Percentiles rank a stretch among this genome's conserved stretches.
These are phyloP conservation scores for Argynnis bischoffii DNA, from an alignment of 2,888 invertebrate genomes.

Conservation along the genomic window DNA sequence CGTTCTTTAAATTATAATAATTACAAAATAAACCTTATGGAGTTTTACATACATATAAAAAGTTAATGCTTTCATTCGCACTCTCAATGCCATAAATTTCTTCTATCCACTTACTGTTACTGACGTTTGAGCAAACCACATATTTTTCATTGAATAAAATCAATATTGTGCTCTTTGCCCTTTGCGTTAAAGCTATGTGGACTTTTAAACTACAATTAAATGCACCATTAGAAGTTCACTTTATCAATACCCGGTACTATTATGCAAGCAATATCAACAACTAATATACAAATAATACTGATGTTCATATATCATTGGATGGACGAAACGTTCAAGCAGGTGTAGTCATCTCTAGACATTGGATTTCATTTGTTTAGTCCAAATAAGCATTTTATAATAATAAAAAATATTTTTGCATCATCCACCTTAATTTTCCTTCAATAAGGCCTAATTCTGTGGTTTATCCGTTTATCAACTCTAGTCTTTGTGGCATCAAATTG, in stretches of 20 bases:
- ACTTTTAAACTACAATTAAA: conserved; percentile 78
- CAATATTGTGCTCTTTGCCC: conserved; percentile 67
- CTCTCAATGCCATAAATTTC: conserved; percentile 66
- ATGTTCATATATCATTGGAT: conserved; percentile 51
- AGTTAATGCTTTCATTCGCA: conserved; percentile 61
- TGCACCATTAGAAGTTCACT: conserved; percentile 73
- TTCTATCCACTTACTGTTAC: conserved; percentile 43
- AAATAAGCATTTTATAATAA: conserved; percentile 1
- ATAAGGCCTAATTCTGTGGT: not conserved
- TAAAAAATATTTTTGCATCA: conserved; percentile 3
- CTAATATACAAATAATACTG: conserved; percentile 62
- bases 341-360: conserved; percentile 36
- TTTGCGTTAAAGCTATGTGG: conserved; percentile 75
- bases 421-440: not conserved
- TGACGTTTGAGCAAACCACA: conserved; percentile 69
- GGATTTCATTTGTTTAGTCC: not conserved
- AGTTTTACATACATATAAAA: conserved; percentile 69
- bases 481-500: not conserved
- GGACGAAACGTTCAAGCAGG: conserved; percentile 46
- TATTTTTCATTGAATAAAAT: conserved; percentile 42
- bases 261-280: conserved; percentile 69
- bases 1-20: conserved; percentile 79
- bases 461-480: not conserved
- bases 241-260: conserved; percentile 54
- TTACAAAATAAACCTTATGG: conserved; percentile 80